Evolutionary conservation across 2,888 invertebrate genomes (phyloP), one percentile per base, ranked within the genome.

Genomic region (Tachina fera): DNA sequence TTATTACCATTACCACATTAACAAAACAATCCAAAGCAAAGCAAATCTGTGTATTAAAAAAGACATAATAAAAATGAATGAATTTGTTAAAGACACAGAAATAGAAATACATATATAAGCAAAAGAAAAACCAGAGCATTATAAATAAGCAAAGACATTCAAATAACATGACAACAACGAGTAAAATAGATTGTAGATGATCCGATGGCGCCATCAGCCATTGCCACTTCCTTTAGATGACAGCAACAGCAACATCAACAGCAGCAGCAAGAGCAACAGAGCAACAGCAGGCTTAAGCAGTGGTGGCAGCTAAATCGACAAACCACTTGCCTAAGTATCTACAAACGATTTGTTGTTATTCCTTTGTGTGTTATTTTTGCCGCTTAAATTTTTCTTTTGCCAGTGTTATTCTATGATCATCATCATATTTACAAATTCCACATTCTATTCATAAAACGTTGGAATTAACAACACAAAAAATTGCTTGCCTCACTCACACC

Each of bases 141-240:
- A 77, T 77, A 77, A 81, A 85, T 68, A 68, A 74, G 77, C 43
- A 56, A 41, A 74, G 51, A 80, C 70, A 76, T 79, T 76, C 67
- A 83, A 79, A 86, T 79, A 86, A 86, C 79, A 83, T 86, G 77
- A 83, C 78, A 81, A 87, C 88, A 89, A 88, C 87, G 87, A 90
- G 87, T 88, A 90, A 83, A 87, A 87, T 90, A 90, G 89, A 91
- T 90, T 91, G 88, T 83, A 88, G 88, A 88, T 89, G 74, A 81
- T 74, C 75, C 88, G 88, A 88, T 89, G 90, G 90, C 88, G 88
- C 88, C 88, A 88, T 63, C 56, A 86, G 87, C 87, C 80, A 87
- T 87, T 88, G 84, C 83, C 87, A 86, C 87, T 86, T 78, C 83
- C 81, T 84, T 67, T 78, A 22, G 68, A 81, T 19, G 53, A 22